Evolutionary conservation across 2,797 vertebrate genomes (phyloP).

Genomic region (Phrynocephalus forsythii): DNA sequence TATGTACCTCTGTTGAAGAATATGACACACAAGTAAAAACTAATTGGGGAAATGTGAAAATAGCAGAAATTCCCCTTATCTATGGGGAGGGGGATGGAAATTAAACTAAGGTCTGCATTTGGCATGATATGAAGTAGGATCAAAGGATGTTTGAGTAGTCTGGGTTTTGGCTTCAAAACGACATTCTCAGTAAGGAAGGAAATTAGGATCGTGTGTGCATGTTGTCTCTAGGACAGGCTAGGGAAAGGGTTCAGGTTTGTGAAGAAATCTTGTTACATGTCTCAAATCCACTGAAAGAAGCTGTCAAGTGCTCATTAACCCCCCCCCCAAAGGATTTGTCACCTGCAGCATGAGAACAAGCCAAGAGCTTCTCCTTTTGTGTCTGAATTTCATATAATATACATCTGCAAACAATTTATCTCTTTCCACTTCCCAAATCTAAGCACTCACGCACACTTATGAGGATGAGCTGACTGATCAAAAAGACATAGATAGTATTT

Average conservation of each 20-base stretch:
- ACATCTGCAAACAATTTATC: no score
- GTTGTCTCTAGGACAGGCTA: background rate
- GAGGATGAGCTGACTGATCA: no score
- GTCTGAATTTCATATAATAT: no score
- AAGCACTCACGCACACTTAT: no score
- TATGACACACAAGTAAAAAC: background rate
- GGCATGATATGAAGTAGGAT: background rate
- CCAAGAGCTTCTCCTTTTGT: no score
- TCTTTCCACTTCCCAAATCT: background rate
- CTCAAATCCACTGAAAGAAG: no score
- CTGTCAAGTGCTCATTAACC: no score
- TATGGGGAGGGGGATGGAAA: background rate
- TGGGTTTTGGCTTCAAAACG: background rate
- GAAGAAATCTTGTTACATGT: no score
- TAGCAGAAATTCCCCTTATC: background rate
- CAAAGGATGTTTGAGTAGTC: background rate
- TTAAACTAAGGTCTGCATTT: background rate
- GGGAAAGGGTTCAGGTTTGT: no score
- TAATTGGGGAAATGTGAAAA: background rate
- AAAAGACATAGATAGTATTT: no score
- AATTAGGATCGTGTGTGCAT: background rate
- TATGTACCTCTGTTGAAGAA: background rate
- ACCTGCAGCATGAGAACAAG: no score
- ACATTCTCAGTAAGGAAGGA: background rate
- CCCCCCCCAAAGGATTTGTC: no score